Evolutionary conservation across 1,140 invertebrate genomes (phyloP), one percentile per base, ranked within the genome.

Genomic region (Leucophenga varia): DNA sequence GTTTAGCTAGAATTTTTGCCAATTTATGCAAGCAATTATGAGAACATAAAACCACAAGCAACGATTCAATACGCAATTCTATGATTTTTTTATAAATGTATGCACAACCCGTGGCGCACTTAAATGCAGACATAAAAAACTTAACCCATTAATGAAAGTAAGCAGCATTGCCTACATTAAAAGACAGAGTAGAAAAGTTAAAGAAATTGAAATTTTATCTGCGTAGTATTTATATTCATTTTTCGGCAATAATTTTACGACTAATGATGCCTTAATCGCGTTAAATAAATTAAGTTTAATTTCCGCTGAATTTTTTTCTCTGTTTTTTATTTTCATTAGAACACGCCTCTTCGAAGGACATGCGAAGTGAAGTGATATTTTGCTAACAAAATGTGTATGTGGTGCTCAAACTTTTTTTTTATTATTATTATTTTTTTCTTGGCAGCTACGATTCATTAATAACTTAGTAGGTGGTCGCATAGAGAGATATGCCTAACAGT

Each of bases 231-330:
- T 68, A 64, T 60, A 64, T 68, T 68, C 52, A 39, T 55, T 69
- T 64, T 64, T n/a, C n/a, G 50, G 55, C 49, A 51, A 61, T 36
- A 50, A 51, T 40, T 36, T 32, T 42, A 28, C 16, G 31, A 31
- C 57, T 64, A 64, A 60, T 64, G 57, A 67, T 60, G 54, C 7
- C n/a, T 35, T 35, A 35, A 35, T 40, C 37, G 42, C 50, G 40
- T 35, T 57, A 59, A 63, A 67, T 67, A 59, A 64, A 68, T 67
- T 67, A 52, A 54, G 63, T 50, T n/a, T 63, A 63, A 63, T 61
- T 67, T 59, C 56, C 43, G 58, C 47, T 42, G 28, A 55, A 58
- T 43, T 6, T 25, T 25, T 25, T 25, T 25, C 10, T 25, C 10
- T 10, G 22, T 10, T 25, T 25, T 25, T 25, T 25, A n/a, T n/a